These are phyloP conservation scores for Malthinus flaveolus DNA, from an alignment of 2,888 invertebrate genomes.

Conservation along the genomic window DNA sequence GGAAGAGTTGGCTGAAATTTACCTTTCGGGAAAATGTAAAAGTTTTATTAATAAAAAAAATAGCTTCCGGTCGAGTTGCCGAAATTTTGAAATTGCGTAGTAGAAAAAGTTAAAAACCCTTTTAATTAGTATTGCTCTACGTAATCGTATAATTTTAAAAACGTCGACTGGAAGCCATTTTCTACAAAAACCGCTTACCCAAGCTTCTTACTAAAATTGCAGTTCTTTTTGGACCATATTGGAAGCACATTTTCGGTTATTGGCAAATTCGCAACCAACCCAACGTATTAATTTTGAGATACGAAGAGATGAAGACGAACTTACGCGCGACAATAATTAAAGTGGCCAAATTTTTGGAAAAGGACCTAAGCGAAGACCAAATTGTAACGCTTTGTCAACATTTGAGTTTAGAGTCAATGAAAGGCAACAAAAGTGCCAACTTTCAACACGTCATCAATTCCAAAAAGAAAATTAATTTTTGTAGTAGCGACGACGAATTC, in stretches of 20 bases:
- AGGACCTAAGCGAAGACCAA: slow-evolving; percentile 44
- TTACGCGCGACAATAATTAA: slow-evolving; percentile 51
- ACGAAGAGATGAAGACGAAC: slow-evolving; percentile 52
- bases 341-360: slow-evolving; percentile 53
- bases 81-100: no score
- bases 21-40: slow-evolving; percentile 17
- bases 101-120: no score
- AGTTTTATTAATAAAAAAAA: no score
- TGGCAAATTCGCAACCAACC: slow-evolving; percentile 46
- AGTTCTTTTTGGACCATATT: slow-evolving; percentile 41
- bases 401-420: slow-evolving; percentile 55
- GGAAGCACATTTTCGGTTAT: slow-evolving; percentile 46
- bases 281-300: slow-evolving; percentile 46
- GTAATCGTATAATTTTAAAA: no score
- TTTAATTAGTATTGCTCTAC: no score
- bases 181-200: background rate
- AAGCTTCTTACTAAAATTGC: slow-evolving; percentile 13
- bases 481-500: slow-evolving; percentile 49
- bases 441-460: slow-evolving; percentile 25
- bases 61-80: no score
- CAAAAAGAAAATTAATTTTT: slow-evolving; percentile 46
- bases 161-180: no score
- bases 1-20: slow-evolving; percentile 4
- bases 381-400: slow-evolving; percentile 51
- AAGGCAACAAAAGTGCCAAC: slow-evolving; percentile 60